These are phyloP conservation scores for Atrichornis clamosus DNA, from an alignment of 2,113 vertebrate genomes.

Conservation along the genomic window DNA sequence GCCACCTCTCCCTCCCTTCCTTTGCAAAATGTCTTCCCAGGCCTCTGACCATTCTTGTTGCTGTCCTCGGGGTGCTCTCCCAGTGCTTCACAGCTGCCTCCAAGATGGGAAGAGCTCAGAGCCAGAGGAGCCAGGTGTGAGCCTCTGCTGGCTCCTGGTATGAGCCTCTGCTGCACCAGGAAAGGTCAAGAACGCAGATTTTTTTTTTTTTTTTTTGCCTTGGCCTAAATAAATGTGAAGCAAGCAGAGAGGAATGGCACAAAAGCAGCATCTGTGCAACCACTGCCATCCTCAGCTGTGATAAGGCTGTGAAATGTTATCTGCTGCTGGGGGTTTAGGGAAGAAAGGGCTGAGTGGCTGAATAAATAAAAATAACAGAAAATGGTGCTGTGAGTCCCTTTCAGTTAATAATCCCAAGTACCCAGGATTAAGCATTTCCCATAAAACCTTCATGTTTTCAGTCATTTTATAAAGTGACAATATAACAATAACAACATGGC, in stretches of 20 bases:
- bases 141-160: neutral
- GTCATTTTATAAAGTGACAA: neutral
- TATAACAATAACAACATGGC: neutral
- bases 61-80: neutral
- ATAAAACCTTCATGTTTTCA: neutral
- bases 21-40: neutral
- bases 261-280: neutral
- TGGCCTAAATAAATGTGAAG: neutral
- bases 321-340: neutral
- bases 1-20: neutral
- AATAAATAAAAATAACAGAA: constrained; percentile 25
- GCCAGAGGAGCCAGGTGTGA: neutral
- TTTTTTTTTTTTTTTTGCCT: neutral
- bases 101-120: neutral
- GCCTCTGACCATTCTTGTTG: neutral
- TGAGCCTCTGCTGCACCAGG: neutral
- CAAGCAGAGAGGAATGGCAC: neutral
- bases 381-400: neutral
- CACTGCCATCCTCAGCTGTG: neutral
- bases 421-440: neutral
- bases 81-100: neutral
- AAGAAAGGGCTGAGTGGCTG: neutral
- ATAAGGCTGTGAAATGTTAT: neutral
- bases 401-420: neutral
- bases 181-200: neutral